Evolutionary conservation across 1,140 invertebrate genomes (phyloP).

Genomic region (Aricia agestis): DNA sequence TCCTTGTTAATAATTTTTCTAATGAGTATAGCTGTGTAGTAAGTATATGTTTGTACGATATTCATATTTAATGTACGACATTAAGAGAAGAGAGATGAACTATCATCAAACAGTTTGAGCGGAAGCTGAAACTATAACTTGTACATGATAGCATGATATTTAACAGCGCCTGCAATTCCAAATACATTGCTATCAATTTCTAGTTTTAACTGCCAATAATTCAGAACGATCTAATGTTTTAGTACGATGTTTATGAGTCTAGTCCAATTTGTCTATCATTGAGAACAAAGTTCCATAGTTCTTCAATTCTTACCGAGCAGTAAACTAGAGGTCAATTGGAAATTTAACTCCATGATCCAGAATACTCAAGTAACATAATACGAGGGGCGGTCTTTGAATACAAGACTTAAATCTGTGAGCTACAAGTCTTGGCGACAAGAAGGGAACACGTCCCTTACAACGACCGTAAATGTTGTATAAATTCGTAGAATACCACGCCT

Average conservation of each 20-base stretch:
- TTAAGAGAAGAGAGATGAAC: neutral
- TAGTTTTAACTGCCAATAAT: constrained; percentile 7
- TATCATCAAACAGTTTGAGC: constrained; percentile 17
- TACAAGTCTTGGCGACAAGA: neutral
- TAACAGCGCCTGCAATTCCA: constrained; percentile 16
- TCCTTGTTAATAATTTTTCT: no score
- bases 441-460: neutral
- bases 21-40: no score
- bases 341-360: neutral
- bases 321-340: neutral
- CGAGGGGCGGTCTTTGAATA: neutral
- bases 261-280: no score
- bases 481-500: neutral
- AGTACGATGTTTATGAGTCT: neutral
- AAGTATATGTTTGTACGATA: no score
- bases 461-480: neutral
- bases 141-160: constrained; percentile 17
- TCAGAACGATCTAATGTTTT: constrained; percentile 11
- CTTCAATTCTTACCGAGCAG: neutral
- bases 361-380: neutral
- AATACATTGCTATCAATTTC: neutral
- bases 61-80: no score
- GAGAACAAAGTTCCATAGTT: no score
- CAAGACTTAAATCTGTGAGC: neutral
- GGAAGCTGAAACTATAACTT: constrained; percentile 16